Base-by-base conservation (phyloP, 2,888 invertebrate genomes). In the Digitonthophagus gazella region DNA sequence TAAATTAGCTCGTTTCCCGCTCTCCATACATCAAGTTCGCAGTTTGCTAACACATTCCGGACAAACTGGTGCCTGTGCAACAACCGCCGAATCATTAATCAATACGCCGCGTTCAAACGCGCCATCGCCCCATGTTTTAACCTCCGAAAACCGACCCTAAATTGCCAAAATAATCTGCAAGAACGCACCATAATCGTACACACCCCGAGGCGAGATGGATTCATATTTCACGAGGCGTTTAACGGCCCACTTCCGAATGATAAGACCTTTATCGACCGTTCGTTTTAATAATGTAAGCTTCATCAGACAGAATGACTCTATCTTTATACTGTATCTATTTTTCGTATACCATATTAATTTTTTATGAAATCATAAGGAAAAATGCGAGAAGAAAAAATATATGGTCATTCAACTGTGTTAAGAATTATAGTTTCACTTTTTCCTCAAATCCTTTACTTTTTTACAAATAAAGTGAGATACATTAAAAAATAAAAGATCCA, bases 21-120 rank as follows among this genome's bases (percentile, higher is more conserved):
- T 18, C 61, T 61, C 14, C 19, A 61, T 61, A 61, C 20, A 19
- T 61, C 61, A 61, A 20, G 61, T 61, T 61, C 61, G 20, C 61
- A 61, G 61, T 61, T 61, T 61, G 61, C 20, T 18, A 61, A 61
- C 61, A 20, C 20, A 19, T 61, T 18, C 18, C 19, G n/a, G 19
- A 61, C 18, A 61, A 61, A 61, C 61, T 61, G 18, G 28, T 6
- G 8, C 28, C 28, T 44, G 28, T 44, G 28, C 28, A 44, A 44
- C 28, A 44, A 44, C 28, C 28, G 28, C 11, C 28, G 28, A 44
- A 44, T 44, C 28, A 44, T 44, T 44, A 44, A 44, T 44, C 28
- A 44, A 44, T 44, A 44, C 28, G 28, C 8, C 28, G 28, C 28
- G 28, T 44, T 44, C 28, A 44, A 44, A 44, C 28, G 28, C 11